A percentile compares a stretch with the other conserved stretches of the same genome.
These are phyloP conservation scores for Lophotis ruficrista DNA, from an alignment of 2,113 vertebrate genomes.

Conservation along the genomic window DNA sequence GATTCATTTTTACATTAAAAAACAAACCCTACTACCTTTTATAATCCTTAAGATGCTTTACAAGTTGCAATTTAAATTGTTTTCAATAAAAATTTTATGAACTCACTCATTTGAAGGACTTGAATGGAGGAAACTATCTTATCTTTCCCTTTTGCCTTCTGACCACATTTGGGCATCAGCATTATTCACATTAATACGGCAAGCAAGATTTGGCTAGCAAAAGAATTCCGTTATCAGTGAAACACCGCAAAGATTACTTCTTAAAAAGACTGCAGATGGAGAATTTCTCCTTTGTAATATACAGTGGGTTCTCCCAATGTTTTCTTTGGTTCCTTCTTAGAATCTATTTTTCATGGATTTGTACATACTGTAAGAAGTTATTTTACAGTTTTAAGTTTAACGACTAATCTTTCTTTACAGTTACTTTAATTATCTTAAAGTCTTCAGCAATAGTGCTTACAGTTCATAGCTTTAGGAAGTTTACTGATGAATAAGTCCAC, in stretches of 20 bases:
- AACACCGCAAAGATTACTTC: neutral
- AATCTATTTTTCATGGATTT: neutral
- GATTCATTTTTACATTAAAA: neutral
- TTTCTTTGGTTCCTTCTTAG: neutral
- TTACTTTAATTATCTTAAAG: neutral
- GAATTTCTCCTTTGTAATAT: neutral
- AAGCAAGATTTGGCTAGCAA: neutral
- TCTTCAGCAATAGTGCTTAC: neutral
- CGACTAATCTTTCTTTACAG: neutral
- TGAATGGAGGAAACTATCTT: neutral
- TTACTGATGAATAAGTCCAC: neutral
- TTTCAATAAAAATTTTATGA: neutral
- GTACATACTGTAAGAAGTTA: neutral
- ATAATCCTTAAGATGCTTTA: neutral
- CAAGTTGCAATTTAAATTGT: neutral
- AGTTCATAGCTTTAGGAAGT: neutral
- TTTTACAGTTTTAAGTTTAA: neutral
- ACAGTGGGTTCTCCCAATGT: fast-evolving
- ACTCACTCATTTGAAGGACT: neutral
- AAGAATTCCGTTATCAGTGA: neutral
- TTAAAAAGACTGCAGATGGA: neutral
- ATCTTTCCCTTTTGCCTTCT: neutral
- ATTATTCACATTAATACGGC: neutral
- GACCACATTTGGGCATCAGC: neutral
- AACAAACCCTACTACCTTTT: neutral